A percentile compares a stretch with the other conserved stretches of the same genome.
Conservation (phyloP, 2,113 vertebrate species). For the Pachyramphus minor region DNA sequence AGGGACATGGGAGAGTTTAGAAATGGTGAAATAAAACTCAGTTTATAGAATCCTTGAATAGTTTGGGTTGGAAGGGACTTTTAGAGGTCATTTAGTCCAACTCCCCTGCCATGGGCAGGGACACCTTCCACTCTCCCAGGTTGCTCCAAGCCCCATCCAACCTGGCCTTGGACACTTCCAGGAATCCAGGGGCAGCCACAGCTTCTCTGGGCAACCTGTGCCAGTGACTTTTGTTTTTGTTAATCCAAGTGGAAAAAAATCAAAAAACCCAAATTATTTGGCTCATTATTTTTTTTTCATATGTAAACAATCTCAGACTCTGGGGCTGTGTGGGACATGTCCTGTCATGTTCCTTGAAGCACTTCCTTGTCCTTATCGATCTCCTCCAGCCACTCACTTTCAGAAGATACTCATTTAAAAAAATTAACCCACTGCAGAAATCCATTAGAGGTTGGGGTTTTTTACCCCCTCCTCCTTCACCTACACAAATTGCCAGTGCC, state of each 20-base stretch:
- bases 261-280: neutral
- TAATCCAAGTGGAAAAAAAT: neutral
- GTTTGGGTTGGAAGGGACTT: neutral
- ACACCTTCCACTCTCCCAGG: fast-evolving
- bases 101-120: neutral
- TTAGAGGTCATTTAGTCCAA: neutral
- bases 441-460: neutral
- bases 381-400: neutral
- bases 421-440: neutral
- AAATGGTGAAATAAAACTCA: no score
- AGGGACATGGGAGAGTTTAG: neutral
- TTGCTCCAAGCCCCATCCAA: fast-evolving
- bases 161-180: neutral
- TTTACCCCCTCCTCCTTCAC: neutral
- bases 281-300: fast-evolving
- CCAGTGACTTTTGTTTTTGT: neutral
- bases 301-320: neutral
- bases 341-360: neutral
- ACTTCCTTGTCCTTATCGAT: neutral
- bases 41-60: no score
- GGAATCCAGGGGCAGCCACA: neutral
- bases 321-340: neutral
- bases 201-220: neutral
- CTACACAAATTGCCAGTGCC: neutral
- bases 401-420: neutral